phyloP scores from a whole-genome alignment of 2,888 invertebrate species.

The Linyphia triangularis region DNA sequence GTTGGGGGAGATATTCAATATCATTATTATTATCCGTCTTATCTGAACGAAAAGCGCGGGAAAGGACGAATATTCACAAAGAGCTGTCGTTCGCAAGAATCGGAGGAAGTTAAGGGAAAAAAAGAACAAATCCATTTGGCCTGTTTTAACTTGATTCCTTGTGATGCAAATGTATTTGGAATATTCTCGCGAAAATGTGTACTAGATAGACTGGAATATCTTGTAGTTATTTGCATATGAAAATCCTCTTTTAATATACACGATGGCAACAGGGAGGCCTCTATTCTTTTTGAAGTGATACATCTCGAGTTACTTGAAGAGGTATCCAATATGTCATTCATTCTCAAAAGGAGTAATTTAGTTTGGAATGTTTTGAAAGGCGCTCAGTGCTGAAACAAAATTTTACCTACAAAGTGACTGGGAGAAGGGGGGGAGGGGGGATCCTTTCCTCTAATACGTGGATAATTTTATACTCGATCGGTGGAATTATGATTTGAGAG shows the following conservation, averaged over 20 bases:
- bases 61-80: constrained; percentile 28
- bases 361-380: constrained; percentile 49
- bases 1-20: constrained; percentile 61
- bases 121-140: constrained; percentile 66
- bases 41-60: constrained; percentile 16
- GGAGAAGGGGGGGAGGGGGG: not conserved
- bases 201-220: constrained; percentile 21
- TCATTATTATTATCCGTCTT: constrained; percentile 72
- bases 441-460: constrained; percentile 2
- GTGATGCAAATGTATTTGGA: constrained; percentile 67
- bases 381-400: constrained; percentile 13
- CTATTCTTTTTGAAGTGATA: constrained; percentile 70
- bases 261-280: constrained; percentile 6
- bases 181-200: not conserved
- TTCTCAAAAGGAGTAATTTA: constrained; percentile 32
- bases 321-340: not conserved
- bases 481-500: not conserved
- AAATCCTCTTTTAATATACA: constrained; percentile 60
- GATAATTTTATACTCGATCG: constrained; percentile 13
- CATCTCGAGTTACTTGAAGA: not conserved
- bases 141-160: constrained; percentile 69
- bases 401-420: not conserved
- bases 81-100: not conserved
- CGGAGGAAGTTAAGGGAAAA: constrained; percentile 8
- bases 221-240: constrained; percentile 66